These are phyloP conservation scores for Sebastes schlegelii DNA, from an alignment of 2,113 vertebrate genomes.

Conservation along the genomic window DNA sequence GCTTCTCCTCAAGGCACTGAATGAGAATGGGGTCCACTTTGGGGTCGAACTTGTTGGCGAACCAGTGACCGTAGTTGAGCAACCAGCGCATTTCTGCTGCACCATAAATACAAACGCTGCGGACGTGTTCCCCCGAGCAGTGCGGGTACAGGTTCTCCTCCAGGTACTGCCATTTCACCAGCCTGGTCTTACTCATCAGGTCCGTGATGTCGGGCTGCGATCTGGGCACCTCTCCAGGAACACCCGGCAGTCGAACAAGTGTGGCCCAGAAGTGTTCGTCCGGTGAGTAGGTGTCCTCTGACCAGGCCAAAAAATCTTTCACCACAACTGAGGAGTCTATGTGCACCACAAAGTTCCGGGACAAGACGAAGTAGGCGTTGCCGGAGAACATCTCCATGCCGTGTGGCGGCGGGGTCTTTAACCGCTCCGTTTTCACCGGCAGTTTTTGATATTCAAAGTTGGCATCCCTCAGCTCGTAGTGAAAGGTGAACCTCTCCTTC, in stretches of 20 bases:
- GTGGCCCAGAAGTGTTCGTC: constrained; percentile 98
- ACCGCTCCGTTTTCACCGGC: constrained; percentile 41
- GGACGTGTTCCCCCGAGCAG: constrained; percentile 90
- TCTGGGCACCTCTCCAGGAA: constrained; percentile 88
- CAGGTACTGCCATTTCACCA: constrained; percentile 94
- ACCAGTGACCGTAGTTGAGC: constrained; percentile 90
- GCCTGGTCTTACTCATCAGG: constrained; percentile 91
- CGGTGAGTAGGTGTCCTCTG: constrained; percentile 92
- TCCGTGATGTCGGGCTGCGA: constrained; percentile 88
- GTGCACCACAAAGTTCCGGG: constrained; percentile 85
- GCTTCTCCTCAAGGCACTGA: constrained; percentile 92
- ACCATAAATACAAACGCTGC: constrained; percentile 92
- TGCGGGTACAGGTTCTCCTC: constrained; percentile 89
- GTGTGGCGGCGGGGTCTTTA: constrained; percentile 82
- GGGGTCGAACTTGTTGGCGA: constrained; percentile 95
- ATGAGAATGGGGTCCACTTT: constrained; percentile 92
- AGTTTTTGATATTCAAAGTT: constrained; percentile 52
- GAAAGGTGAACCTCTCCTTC: constrained; percentile 52
- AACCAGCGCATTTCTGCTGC: constrained; percentile 85
- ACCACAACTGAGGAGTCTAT: constrained; percentile 80
- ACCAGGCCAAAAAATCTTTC: constrained; percentile 92
- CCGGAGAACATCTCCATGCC: constrained; percentile 91
- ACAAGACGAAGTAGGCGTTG: constrained; percentile 94
- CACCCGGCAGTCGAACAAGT: constrained; percentile 88
- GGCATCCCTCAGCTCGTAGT: constrained; percentile 27